These are phyloP conservation scores for Heliconius nattereri DNA, from an alignment of 1,140 invertebrate species.

Conservation along the genomic window DNA sequence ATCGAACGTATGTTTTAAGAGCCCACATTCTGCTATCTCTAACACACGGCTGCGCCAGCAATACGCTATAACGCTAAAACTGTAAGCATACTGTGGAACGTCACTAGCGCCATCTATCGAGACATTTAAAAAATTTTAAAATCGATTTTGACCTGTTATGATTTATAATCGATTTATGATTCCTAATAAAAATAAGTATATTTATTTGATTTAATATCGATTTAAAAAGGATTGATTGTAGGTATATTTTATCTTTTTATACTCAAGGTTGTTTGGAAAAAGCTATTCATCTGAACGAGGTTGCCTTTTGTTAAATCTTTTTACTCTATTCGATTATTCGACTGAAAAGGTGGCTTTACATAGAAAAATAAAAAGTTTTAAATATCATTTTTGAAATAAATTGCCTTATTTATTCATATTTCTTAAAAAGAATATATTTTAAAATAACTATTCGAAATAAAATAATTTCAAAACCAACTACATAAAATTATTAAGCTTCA, in stretches of 20 bases:
- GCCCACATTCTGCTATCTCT: conserved; percentile 1
- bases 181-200: too few relatives aligned
- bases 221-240: too few relatives aligned
- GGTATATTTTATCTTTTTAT: too few relatives aligned
- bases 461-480: too few relatives aligned
- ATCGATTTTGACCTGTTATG: background rate
- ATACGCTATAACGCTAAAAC: conserved; percentile 17
- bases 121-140: background rate
- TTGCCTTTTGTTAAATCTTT: background rate
- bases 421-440: too few relatives aligned
- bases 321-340: background rate
- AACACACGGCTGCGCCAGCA: background rate
- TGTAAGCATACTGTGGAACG: conserved; percentile 10
- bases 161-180: too few relatives aligned
- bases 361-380: too few relatives aligned
- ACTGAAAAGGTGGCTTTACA: background rate
- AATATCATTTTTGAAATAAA: too few relatives aligned
- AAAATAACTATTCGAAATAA: too few relatives aligned
- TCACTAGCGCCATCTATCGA: conserved; percentile 46
- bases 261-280: too few relatives aligned
- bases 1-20: background rate
- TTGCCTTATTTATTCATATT: too few relatives aligned
- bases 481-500: background rate
- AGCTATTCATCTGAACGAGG: background rate
- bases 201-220: too few relatives aligned